Evolutionary conservation across 2,113 vertebrate genomes (phyloP), one percentile per base, ranked within the genome.

Genomic region (Eonycteris spelaea): DNA sequence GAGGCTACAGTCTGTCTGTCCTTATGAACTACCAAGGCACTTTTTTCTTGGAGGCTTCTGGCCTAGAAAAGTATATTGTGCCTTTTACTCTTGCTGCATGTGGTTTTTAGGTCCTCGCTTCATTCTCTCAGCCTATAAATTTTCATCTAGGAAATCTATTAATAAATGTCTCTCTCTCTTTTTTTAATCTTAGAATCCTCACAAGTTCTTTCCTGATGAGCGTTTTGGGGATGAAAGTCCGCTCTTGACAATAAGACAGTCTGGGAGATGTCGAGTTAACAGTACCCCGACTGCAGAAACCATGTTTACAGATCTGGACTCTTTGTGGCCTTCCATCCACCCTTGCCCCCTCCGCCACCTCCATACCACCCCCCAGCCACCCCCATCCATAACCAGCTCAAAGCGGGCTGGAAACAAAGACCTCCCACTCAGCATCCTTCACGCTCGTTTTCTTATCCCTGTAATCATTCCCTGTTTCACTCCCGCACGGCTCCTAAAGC

Each of bases 131-230:
- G 30, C 74, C 38, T 91, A 5, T 85, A 91, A 74, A 78, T 96
- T 96, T 75, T 43, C 51, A 2, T 88, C 35, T 3, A 3, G 71
- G 67, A 95, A 70, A 4, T 24, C 70, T 30, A 6, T n/a, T 83
- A 51, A 51, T 51, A 51, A 75, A 87, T 51, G 80, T 16, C 22
- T 53, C 13, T 70, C 70, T 74, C 55, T 86, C 18, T 59, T 22
- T 22, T 22, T 65, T 94, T 12, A 51, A 92, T 82, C 33, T 96
- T 97, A 99, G 99, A 99, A 99, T 98, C 99, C 99, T 48, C 99
- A 99, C 98, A 99, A 99, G 97, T 99, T 99, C 98, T 99, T 99
- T 97, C 99, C 99, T 1, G 99, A 99, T 73, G 99, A 99, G 96
- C 99, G 99, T 30, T 99, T 99, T 97, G 99, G 99, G 91, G 99